phyloP scores from a whole-genome alignment of 2,797 vertebrate species.

The Hemibagrus guttatus region DNA sequence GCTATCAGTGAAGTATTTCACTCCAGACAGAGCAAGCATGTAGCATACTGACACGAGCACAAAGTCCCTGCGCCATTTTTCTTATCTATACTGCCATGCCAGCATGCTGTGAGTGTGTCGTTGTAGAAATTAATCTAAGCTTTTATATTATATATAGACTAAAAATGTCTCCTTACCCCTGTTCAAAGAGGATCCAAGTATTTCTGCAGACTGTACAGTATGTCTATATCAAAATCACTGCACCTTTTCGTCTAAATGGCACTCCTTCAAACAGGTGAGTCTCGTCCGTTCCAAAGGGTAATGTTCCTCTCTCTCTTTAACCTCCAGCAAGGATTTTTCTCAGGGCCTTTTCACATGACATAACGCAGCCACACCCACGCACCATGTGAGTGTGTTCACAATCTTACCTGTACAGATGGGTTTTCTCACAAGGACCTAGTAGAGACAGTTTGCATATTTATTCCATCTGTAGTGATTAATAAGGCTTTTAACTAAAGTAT shows the following conservation, averaged over 20 bases:
- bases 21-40: background rate
- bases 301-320: slow-evolving; percentile 26
- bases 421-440: background rate
- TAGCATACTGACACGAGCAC: background rate
- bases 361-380: slow-evolving; percentile 42
- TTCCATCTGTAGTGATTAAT: background rate
- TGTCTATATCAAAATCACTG: slow-evolving; percentile 17
- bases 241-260: slow-evolving; percentile 20
- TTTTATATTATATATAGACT: background rate
- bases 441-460: background rate
- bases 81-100: background rate
- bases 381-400: slow-evolving; percentile 29
- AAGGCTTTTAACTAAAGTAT: background rate
- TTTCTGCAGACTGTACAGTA: slow-evolving; percentile 6
- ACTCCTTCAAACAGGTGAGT: slow-evolving; percentile 26
- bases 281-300: slow-evolving; percentile 43
- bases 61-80: slow-evolving; percentile 4
- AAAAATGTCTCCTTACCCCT: slow-evolving; percentile 26
- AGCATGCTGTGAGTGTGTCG: background rate
- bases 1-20: slow-evolving; percentile 5
- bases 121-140: background rate
- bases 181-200: background rate
- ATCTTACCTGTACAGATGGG: slow-evolving; percentile 20
- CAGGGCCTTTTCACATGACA: slow-evolving; percentile 34
- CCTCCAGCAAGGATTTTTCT: slow-evolving; percentile 26